These are phyloP conservation scores for Nettapus auritus DNA, from an alignment of 2,113 vertebrate species.

Conservation along the genomic window DNA sequence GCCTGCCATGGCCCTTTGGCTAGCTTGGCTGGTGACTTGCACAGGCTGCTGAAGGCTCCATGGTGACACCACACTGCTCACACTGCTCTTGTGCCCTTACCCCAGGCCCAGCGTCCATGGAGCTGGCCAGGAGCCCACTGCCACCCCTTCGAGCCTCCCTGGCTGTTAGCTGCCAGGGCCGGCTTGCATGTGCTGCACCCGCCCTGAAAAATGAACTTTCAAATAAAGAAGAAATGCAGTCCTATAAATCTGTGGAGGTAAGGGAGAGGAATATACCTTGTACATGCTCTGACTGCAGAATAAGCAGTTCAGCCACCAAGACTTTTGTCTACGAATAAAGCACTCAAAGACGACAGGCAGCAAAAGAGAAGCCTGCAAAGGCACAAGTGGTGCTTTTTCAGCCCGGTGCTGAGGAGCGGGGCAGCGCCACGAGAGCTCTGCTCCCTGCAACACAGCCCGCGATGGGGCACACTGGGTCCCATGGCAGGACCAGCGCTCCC, in stretches of 20 bases:
- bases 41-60: background rate
- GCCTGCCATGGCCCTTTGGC: background rate
- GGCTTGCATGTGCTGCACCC: background rate
- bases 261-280: background rate
- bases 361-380: background rate
- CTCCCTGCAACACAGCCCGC: background rate
- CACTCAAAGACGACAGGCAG: background rate
- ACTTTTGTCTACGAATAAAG: background rate
- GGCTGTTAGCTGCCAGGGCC: background rate
- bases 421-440: background rate
- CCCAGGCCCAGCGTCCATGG: accelerated
- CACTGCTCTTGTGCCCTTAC: background rate
- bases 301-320: background rate
- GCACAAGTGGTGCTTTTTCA: accelerated
- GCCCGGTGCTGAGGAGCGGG: accelerated
- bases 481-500: background rate
- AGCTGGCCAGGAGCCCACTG: background rate
- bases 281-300: background rate
- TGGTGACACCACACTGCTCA: accelerated
- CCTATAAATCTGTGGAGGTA: background rate
- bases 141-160: accelerated
- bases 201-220: background rate
- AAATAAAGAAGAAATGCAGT: background rate
- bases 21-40: background rate
- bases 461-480: accelerated